Evolutionary conservation across 2,113 vertebrate species (phyloP).

Genomic region (Chaenocephalus aceratus): DNA sequence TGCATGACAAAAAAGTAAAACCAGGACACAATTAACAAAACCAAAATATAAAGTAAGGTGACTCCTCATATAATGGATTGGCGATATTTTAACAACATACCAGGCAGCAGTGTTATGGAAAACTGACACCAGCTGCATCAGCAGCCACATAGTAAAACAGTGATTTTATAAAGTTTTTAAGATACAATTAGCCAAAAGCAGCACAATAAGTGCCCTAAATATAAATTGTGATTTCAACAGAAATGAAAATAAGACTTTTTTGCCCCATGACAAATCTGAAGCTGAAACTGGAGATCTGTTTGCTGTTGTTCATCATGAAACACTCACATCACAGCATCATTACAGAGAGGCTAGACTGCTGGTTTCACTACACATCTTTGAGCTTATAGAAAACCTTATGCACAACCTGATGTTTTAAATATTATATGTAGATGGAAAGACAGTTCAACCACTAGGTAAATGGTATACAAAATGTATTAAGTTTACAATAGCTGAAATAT

Average conservation of each 20-base stretch:
- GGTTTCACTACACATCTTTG: not conserved
- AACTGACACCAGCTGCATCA: not conserved
- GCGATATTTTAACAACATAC: not conserved
- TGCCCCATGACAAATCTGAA: not conserved
- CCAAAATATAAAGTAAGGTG: slow-evolving; percentile 1
- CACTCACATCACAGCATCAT: not conserved
- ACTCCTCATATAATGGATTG: not conserved
- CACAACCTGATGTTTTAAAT: not conserved
- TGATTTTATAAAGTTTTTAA: not conserved
- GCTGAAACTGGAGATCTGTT: not conserved
- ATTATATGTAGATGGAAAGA: not conserved
- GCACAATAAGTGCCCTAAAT: not conserved
- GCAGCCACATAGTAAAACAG: not conserved
- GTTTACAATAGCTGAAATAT: not conserved
- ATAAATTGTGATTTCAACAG: not conserved
- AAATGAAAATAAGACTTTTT: not conserved
- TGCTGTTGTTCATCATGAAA: not conserved
- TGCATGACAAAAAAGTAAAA: not conserved
- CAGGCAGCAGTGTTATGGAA: slow-evolving; percentile 3
- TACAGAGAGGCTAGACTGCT: not conserved
- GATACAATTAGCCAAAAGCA: not conserved
- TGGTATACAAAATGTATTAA: too few species aligned
- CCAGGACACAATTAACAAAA: not conserved
- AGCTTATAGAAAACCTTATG: not conserved
- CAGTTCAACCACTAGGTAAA: not conserved